Conservation (phyloP, 92 coral and sea anemone genomes). For the Porites lobata region DNA sequence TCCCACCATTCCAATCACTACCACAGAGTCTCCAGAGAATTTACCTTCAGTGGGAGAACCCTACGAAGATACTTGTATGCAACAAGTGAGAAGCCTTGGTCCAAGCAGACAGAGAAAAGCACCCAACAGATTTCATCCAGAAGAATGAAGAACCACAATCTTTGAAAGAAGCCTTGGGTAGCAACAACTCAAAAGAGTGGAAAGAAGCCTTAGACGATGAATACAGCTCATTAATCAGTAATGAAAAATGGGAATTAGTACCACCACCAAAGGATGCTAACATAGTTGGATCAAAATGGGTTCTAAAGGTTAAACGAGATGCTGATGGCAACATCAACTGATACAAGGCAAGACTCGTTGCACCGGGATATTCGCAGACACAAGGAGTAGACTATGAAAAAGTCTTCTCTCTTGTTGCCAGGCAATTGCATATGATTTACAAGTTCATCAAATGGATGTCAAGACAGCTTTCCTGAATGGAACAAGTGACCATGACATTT, state of each 20-base stretch:
- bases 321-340: slow-evolving; percentile 63
- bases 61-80: slow-evolving; percentile 6
- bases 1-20: neutral
- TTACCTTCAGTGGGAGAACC: slow-evolving; percentile 19
- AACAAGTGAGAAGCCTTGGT: slow-evolving; percentile 60
- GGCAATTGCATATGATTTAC: slow-evolving; percentile 68
- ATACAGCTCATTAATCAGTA: too few species aligned
- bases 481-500: slow-evolving; percentile 13
- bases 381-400: slow-evolving; percentile 70
- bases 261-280: slow-evolving; percentile 25
- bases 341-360: slow-evolving; percentile 66
- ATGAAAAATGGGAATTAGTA: too few species aligned
- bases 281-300: slow-evolving; percentile 61
- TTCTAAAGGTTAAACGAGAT: slow-evolving; percentile 70
- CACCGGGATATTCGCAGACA: slow-evolving; percentile 74
- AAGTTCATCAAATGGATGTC: slow-evolving; percentile 79
- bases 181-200: too few species aligned
- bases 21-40: slow-evolving; percentile 2
- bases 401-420: slow-evolving; percentile 67
- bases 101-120: slow-evolving; percentile 67
- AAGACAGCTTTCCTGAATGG: slow-evolving; percentile 64
- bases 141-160: slow-evolving; percentile 8
- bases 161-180: too few species aligned
- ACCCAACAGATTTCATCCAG: slow-evolving; percentile 64
- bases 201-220: neutral